Base-by-base conservation (phyloP, 2,113 vertebrate species). In the Condylura cristata region DNA sequence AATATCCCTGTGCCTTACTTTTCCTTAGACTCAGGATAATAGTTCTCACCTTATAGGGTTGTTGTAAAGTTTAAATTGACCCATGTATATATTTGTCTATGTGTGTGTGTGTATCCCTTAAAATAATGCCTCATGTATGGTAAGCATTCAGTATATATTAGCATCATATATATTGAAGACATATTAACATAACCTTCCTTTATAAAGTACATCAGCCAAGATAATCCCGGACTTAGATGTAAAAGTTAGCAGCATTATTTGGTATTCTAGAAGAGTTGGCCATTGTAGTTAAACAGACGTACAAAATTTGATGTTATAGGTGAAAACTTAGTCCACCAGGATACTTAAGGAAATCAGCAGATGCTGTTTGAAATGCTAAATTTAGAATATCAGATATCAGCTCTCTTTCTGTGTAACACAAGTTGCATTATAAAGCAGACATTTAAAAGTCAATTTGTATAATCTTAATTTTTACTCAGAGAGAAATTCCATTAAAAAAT, bases 321-420 rank as follows among this genome's bases (percentile, higher is more conserved):
- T 65, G 22, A 92, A 92, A 81, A 88, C 76, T 90, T 61, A 92
- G 22, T 72, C 37, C 82, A 11, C 37, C 28, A 87, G 18, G 84
- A 30, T n/a, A 84, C 16, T 44, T 61, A 80, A 75, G 84, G 75
- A 86, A 95, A 82, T 76, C 51, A 81, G 0, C 71, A 90, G 66
- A 39, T 79, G 17, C 30, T 92, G 5, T 51, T 87, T 44, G 60
- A 89, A 93, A 79, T 58, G 70, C 87, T n/a, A 12, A 80, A 37
- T 89, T 83, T 66, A 41, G 58, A 72, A 95, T 60, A 51, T 63
- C 17, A 85, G n/a, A 28, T 71, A 17, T 61, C 56, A 63, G 18
- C 32, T 87, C 56, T 48, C 16, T 53, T 53, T 63, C 16, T 60
- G 26, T 32, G 18, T 76, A 6, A 51, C 51, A 44, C 48, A 30